These are phyloP conservation scores for Platerodrilus igneus DNA, from an alignment of 2,888 invertebrate species.

Conservation along the genomic window DNA sequence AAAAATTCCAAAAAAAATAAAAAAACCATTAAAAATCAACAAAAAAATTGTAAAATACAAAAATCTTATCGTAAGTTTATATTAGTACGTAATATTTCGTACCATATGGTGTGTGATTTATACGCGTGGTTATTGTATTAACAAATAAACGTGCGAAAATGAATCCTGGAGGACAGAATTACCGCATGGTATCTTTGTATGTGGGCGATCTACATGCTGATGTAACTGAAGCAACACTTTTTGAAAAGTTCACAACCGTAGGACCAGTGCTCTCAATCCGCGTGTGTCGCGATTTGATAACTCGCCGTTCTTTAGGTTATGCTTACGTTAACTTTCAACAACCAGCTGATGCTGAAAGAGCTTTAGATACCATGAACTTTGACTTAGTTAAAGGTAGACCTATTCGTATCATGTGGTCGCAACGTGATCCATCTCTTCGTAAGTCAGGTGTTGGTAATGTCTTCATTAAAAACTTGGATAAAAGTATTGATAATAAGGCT, in stretches of 20 bases:
- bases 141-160: no score
- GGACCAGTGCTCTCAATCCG: slow-evolving; percentile 98
- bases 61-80: no score
- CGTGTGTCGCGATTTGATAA: slow-evolving; percentile 97
- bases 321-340: slow-evolving; percentile 99
- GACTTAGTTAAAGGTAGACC: slow-evolving; percentile 95
- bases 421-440: slow-evolving; percentile 95
- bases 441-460: slow-evolving; percentile 99
- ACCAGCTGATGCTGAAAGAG: slow-evolving; percentile 98
- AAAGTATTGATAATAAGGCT: slow-evolving; percentile 97
- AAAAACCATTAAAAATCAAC: no score
- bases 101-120: no score
- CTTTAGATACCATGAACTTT: slow-evolving; percentile 99
- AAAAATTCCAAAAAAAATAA: no score
- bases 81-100: no score
- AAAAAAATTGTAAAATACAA: no score
- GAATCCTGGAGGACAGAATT: slow-evolving; percentile 83
- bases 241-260: slow-evolving; percentile 98
- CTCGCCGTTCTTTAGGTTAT: slow-evolving; percentile 96
- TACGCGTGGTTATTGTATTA: no score
- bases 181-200: slow-evolving; percentile 95
- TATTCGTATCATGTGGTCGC: slow-evolving; percentile 99
- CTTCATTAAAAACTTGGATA: slow-evolving; percentile 98
- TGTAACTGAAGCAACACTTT: slow-evolving; percentile 98
- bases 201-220: slow-evolving; percentile 98